Conservation (phyloP, 2,113 vertebrate genomes). For the Syngnathoides biaculeatus region DNA sequence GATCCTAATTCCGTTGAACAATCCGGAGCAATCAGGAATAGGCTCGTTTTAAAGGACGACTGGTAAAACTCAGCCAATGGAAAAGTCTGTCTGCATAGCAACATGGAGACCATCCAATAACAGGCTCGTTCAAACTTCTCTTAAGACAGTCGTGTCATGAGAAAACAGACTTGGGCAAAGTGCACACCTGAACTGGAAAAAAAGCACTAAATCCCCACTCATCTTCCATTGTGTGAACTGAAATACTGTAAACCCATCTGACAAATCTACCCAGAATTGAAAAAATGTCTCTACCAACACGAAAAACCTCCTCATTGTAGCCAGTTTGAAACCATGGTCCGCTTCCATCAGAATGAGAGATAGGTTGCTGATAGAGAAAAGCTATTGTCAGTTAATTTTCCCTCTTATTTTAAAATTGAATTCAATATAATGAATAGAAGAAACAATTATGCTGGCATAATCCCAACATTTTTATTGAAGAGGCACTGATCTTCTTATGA, state of each 20-base stretch:
- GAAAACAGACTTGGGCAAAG: constrained; percentile 21
- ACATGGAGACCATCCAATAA: constrained; percentile 55
- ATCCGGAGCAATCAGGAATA: constrained; percentile 60
- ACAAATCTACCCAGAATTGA: constrained; percentile 20
- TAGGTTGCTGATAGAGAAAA: too few species aligned
- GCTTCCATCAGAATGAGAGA: not conserved
- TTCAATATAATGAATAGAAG: too few species aligned
- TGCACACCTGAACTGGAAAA: constrained; percentile 25
- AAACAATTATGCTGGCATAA: too few species aligned
- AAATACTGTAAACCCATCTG: constrained; percentile 2
- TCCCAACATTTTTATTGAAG: too few species aligned
- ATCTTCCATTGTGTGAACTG: constrained; percentile 8
- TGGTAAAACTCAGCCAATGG: constrained; percentile 53
- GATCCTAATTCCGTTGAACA: constrained; percentile 50
- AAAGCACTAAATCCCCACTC: constrained; percentile 2
- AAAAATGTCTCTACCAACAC: constrained; percentile 39
- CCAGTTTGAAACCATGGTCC: constrained; percentile 47
- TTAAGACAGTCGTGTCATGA: constrained; percentile 21
- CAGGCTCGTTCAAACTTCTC: constrained; percentile 30
- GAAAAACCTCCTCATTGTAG: constrained; percentile 54
- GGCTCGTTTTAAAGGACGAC: constrained; percentile 52
- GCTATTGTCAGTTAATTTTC: too few species aligned
- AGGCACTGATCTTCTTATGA: too few species aligned
- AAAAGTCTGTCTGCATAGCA: constrained; percentile 66
- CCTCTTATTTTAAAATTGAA: too few species aligned